A percentile compares a stretch with the other conserved stretches of the same genome.
phyloP scores from a whole-genome alignment of 2,113 vertebrate species.

The Copsychus sechellarum region DNA sequence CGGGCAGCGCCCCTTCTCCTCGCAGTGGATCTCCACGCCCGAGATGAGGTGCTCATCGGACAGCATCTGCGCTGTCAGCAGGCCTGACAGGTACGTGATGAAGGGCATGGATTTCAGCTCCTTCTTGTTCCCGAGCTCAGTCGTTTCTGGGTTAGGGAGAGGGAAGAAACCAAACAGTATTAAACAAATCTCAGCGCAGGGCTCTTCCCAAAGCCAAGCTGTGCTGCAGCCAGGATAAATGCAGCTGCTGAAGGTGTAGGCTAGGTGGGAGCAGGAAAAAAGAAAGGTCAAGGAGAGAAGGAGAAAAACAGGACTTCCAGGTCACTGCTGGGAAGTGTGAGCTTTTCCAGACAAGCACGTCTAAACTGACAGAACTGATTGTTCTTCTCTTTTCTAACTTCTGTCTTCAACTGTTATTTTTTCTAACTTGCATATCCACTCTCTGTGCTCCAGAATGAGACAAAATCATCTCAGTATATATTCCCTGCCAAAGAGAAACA shows the following conservation, averaged over 20 bases:
- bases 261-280: neutral
- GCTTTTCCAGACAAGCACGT: neutral
- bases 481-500: neutral
- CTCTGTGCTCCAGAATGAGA: neutral
- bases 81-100: constrained; percentile 93
- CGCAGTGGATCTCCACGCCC: constrained; percentile 92
- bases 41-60: constrained; percentile 90
- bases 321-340: neutral
- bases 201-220: neutral
- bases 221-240: neutral
- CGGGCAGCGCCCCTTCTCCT: constrained; percentile 93
- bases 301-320: neutral
- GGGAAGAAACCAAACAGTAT: neutral
- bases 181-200: neutral
- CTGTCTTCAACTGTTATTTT: neutral
- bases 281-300: neutral
- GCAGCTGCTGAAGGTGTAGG: neutral
- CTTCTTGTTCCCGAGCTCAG: constrained; percentile 90
- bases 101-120: constrained; percentile 94
- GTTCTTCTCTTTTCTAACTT: neutral
- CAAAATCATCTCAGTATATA: neutral
- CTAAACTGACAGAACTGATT: neutral
- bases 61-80: constrained; percentile 91
- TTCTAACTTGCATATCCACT: neutral
- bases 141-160: constrained; percentile 82